phyloP scores from a whole-genome alignment of 1,140 invertebrate genomes.

The Philotrypesis tridentata region DNA sequence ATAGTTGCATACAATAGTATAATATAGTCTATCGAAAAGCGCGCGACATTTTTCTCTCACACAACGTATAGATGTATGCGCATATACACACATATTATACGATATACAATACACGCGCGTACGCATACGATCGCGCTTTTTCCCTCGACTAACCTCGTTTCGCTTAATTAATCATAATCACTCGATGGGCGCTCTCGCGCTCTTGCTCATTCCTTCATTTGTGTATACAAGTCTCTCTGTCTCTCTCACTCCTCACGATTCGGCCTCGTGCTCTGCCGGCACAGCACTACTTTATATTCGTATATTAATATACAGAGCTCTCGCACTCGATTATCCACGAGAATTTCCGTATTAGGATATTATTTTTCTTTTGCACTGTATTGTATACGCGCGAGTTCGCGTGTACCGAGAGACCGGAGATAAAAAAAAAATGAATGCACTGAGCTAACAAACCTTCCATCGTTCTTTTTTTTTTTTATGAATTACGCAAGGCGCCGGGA shows the following conservation, averaged over 20 bases:
- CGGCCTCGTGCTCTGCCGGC: background rate
- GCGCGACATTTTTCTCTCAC: too few species aligned
- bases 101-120: background rate
- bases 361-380: background rate
- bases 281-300: background rate
- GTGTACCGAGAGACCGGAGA: too few species aligned
- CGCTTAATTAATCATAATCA: slow-evolving; percentile 31
- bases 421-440: background rate
- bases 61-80: background rate
- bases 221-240: background rate
- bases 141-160: slow-evolving; percentile 29
- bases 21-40: too few species aligned
- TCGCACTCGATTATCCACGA: background rate
- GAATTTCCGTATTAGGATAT: background rate
- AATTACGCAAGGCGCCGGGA: background rate
- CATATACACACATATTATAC: background rate
- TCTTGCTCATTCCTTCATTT: background rate
- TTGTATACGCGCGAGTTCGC: too few species aligned
- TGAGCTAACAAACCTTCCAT: too few species aligned
- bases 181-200: background rate
- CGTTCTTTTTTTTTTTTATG: background rate
- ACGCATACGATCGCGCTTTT: too few species aligned
- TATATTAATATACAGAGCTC: too few species aligned
- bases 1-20: too few species aligned
- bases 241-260: background rate